Evolutionary conservation across 1,140 invertebrate genomes (phyloP).

Genomic region (Monomorium pharaonis): DNA sequence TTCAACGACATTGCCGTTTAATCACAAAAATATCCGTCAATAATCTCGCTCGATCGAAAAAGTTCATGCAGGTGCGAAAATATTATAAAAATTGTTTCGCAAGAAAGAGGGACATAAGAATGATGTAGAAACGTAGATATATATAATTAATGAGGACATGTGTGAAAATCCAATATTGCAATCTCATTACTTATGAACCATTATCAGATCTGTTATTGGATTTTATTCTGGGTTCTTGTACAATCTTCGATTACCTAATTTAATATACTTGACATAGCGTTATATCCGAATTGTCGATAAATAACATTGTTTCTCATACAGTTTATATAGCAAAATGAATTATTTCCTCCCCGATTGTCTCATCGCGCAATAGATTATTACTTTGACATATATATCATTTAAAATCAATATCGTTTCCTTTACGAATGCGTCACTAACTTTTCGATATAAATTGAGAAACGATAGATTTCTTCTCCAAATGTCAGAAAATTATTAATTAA

Average conservation of each 20-base stretch:
- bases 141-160: conserved; percentile 5
- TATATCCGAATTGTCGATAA: background rate
- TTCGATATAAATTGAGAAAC: background rate
- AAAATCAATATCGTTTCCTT: background rate
- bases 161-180: background rate
- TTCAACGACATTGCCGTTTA: conserved; percentile 45
- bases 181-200: conserved; percentile 16
- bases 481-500: background rate
- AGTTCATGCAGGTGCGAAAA: background rate
- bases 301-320: background rate
- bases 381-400: background rate
- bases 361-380: background rate
- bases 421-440: background rate
- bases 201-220: background rate
- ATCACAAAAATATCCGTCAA: conserved; percentile 25
- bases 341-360: background rate
- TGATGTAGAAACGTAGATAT: background rate
- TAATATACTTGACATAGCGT: background rate
- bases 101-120: background rate
- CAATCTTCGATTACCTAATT: conserved; percentile 23
- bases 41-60: background rate
- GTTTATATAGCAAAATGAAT: background rate
- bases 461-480: background rate
- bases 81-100: background rate
- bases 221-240: conserved; percentile 5